Base-by-base conservation (phyloP, 2,797 vertebrate genomes). In the Sebastes miniatus region DNA sequence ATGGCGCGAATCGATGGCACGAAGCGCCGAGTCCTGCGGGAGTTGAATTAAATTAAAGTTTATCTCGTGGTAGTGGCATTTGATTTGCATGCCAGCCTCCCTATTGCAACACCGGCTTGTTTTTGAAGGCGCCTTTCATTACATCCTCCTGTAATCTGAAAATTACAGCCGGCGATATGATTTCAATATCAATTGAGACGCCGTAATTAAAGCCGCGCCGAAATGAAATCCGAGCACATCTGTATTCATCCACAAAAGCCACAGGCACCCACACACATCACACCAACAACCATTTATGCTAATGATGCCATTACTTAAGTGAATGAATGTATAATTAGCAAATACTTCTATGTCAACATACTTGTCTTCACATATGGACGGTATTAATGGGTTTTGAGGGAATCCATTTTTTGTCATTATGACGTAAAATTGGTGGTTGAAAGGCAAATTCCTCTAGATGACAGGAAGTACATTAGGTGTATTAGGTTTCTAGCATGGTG, bases 41-140 rank as follows among this genome's bases (percentile, higher is more conserved):
- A 75, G 69, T 14, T 29, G 66, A 79, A 88, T 89, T 80, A 64
- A 91, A 89, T 91, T 85, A 83, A 83, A 85, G 54, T 73, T 83
- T 29, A 80, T 76, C 83, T 90, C 81, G 76, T 74, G 71, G 75
- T 57, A 36, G 56, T 20, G 62, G 54, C 58, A 25, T 83, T 83
- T 75, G 69, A 85, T 87, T 85, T 77, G 73, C 75, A 81, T 70
- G 22, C 43, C 76, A 24, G 61, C 36, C 32, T 50, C 29, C 58
- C 6, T 18, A 62, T 14, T 31, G 72, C 52, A 34, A 65, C 57
- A 20, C 25, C 6, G 18, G 22, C 39, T 83, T 54, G 78, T 76
- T 64, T 56, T 0, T 56, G 0, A 57, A 52, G n/a, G 18, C 32
- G 29, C 63, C 67, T 77, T 83, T 84, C 67, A 81, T 88, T 76